Base-by-base conservation (phyloP, 2,797 vertebrate genomes). In the Macropodus opercularis region DNA sequence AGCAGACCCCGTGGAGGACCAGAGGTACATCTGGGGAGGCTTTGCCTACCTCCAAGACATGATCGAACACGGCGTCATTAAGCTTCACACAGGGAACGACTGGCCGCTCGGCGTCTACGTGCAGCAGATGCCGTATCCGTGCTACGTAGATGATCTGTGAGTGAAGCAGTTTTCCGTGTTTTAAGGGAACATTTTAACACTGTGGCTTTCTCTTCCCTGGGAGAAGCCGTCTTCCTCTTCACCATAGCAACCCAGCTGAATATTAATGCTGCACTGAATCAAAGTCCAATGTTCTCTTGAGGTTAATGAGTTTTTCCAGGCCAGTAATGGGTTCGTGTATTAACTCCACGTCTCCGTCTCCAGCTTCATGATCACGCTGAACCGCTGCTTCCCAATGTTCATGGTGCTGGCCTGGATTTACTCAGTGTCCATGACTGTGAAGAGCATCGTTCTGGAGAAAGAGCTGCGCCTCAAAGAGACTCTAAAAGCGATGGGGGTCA, bases 401-500 rank as follows among this genome's bases (percentile, higher is more conserved):
- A 96, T 95, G 96, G 96, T 98, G 53, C 86, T 99, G 55, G 94
- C 97, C n/a, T 99, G 96, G 96, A 92, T 98, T 82, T 98, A 96
- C 85, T 96, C 96, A 0, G 93, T 97, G 55, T 97, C 96, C 79
- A 98, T 98, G 96, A 94, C 55, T 0, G 95, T 98, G 59, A 98
- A 99, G 86, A 92, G 93, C 75, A 96, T 99, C 0, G 95, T 99
- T 47, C 90, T 98, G 70, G 96, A 99, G 84, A 99, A 98, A 79
- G 96, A 98, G 86, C 85, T 94, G 85, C 94, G 93, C 38, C 91
- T 99, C 69, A 97, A 96, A 79, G 96, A 99, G 80, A 96, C 94
- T 0, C 89, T 99, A 80, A 98, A 96, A 87, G 93, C 93, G 81
- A 94, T 97, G 84, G 95, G 97, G 10, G 86, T 99, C n/a, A 83